Percentiles rank a stretch among this genome's conserved stretches.
Evolutionary conservation across 2,797 vertebrate genomes (phyloP).

Genomic region (Melanotaenia nigrans): DNA sequence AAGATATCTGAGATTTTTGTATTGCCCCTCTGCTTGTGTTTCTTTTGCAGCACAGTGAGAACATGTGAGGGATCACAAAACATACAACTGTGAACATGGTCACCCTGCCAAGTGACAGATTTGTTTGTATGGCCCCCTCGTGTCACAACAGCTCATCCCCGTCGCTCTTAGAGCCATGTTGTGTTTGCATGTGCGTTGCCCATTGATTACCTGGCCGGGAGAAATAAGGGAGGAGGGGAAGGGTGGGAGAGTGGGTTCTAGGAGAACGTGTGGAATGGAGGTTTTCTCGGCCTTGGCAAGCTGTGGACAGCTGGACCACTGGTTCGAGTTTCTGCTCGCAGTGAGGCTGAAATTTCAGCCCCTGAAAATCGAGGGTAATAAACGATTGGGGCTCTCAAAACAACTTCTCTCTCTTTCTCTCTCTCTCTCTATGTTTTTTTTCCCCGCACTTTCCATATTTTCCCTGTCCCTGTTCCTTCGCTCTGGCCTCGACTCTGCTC

Average conservation of each 20-base stretch:
- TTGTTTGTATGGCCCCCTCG: conserved; percentile 61
- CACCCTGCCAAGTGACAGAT: conserved; percentile 55
- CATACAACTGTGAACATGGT: conserved; percentile 37
- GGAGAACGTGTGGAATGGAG: conserved; percentile 58
- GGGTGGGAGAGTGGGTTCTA: conserved; percentile 40
- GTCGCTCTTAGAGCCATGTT: conserved; percentile 53
- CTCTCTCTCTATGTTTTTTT: conserved; percentile 48
- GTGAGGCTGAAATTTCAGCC: conserved; percentile 85
- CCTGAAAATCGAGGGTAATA: conserved; percentile 81
- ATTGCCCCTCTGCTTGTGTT: conserved; percentile 15
- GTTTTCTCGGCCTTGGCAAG: conserved; percentile 63
- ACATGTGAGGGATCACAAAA: conserved; percentile 49
- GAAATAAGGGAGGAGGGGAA: conserved; percentile 35
- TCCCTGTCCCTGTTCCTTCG: conserved; percentile 49
- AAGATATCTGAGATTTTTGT: background rate
- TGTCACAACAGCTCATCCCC: conserved; percentile 62
- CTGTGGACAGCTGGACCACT: conserved; percentile 81
- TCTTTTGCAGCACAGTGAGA: conserved; percentile 26
- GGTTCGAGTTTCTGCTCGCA: conserved; percentile 81
- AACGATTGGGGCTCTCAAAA: conserved; percentile 80
- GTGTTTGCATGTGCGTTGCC: conserved; percentile 74
- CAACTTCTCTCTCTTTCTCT: conserved; percentile 61
- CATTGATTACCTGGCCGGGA: conserved; percentile 80
- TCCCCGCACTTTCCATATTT: conserved; percentile 73
- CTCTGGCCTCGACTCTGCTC: conserved; percentile 33